A percentile compares a stretch with the other conserved stretches of the same genome.
phyloP scores from a whole-genome alignment of 2,888 invertebrate genomes.

The Branchipolynoe longqiensis region DNA sequence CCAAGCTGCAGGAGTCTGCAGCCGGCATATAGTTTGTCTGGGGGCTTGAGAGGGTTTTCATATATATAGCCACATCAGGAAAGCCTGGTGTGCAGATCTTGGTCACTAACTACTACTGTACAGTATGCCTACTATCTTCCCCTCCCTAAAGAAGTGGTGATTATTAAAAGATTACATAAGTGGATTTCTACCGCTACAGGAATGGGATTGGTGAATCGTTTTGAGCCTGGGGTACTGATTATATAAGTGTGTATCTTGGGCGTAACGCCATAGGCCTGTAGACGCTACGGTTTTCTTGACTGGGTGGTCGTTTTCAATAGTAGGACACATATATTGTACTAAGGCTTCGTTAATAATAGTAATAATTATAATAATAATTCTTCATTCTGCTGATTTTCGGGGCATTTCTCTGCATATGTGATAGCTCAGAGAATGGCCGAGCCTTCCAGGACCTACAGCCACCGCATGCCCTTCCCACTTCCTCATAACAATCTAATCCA shows the following conservation, averaged over 20 bases:
- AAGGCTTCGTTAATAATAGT: constrained; percentile 24
- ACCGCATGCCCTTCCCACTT: neutral
- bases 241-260: neutral
- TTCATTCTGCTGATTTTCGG: neutral
- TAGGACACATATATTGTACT: constrained; percentile 15
- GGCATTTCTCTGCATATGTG: constrained; percentile 22
- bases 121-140: neutral
- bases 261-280: constrained; percentile 36
- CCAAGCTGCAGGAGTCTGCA: no score
- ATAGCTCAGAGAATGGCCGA: neutral
- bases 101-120: constrained; percentile 25
- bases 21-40: constrained; percentile 15
- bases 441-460: neutral
- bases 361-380: no score
- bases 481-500: neutral
- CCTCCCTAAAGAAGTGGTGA: constrained; percentile 6
- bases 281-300: constrained; percentile 31
- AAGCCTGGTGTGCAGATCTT: constrained; percentile 36
- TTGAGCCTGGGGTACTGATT: neutral
- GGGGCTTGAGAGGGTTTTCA: constrained; percentile 30
- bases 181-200: neutral
- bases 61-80: constrained; percentile 20
- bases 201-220: constrained; percentile 6
- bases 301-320: constrained; percentile 27
- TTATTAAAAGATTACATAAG: neutral